These are phyloP conservation scores for Spinus olivaceus DNA, from an alignment of 2,797 vertebrate genomes.

Conservation along the genomic window DNA sequence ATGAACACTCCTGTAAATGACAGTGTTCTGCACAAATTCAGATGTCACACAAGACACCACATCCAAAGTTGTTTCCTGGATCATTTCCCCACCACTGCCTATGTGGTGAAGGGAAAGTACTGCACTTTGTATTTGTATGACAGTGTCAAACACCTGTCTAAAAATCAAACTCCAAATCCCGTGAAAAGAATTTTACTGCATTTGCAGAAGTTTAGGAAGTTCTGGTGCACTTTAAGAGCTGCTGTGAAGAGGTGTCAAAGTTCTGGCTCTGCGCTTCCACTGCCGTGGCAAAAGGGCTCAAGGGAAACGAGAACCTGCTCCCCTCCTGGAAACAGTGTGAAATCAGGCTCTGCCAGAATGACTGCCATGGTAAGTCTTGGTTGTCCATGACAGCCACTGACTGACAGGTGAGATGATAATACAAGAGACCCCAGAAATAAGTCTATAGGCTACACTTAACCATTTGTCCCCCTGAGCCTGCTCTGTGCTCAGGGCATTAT, in stretches of 20 bases:
- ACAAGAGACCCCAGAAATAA: background rate
- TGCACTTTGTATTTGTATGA: background rate
- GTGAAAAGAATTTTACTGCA: background rate
- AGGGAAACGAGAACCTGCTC: background rate
- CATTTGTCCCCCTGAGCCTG: background rate
- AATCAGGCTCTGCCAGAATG: background rate
- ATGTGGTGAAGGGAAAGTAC: background rate
- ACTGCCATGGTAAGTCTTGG: background rate
- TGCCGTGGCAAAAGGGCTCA: rapidly evolving
- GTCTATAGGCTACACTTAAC: background rate
- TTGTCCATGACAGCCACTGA: background rate
- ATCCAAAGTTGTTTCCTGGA: background rate
- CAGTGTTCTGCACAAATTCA: background rate
- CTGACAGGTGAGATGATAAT: background rate
- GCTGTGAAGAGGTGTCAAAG: background rate
- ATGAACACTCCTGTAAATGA: background rate
- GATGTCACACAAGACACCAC: background rate
- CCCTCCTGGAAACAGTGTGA: background rate
- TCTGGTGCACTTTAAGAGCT: background rate
- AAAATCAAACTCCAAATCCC: background rate
- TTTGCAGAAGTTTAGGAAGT: background rate
- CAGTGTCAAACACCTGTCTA: background rate
- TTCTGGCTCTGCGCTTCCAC: background rate
- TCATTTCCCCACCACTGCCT: background rate
- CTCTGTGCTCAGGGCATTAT: rapidly evolving